Percentiles rank a stretch among this genome's conserved stretches.
phyloP scores from a whole-genome alignment of 2,113 vertebrate species.

The Charadrius vociferus region DNA sequence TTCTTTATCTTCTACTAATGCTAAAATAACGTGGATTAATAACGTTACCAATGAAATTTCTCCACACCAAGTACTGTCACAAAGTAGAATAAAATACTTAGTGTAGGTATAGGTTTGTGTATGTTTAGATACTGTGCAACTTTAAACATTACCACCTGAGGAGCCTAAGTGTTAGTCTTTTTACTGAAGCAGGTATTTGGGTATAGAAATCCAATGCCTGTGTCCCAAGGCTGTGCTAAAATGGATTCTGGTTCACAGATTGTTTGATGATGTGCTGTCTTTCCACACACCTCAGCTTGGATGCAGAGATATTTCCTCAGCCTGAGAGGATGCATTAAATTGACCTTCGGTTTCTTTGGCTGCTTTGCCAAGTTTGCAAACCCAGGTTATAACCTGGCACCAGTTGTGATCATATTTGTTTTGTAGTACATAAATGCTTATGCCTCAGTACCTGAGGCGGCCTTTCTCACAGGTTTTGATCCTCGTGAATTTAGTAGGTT shows the following conservation, averaged over 20 bases:
- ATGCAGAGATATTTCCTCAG: neutral
- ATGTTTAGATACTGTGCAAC: neutral
- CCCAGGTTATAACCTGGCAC: neutral
- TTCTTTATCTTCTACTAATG: neutral
- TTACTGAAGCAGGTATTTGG: neutral
- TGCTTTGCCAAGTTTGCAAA: neutral
- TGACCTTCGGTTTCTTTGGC: neutral
- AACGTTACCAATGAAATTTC: neutral
- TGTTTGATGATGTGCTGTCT: neutral
- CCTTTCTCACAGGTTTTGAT: neutral
- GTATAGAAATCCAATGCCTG: neutral
- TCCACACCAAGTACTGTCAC: neutral
- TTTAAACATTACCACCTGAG: neutral
- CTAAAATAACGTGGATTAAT: neutral
- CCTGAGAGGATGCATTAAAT: neutral
- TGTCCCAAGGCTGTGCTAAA: neutral
- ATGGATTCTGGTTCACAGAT: neutral
- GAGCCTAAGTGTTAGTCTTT: neutral
- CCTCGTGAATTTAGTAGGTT: neutral
- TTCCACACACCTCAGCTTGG: neutral
- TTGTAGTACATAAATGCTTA: neutral
- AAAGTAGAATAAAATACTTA: neutral
- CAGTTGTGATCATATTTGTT: neutral
- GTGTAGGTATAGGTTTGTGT: neutral
- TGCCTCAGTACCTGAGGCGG: neutral